Percentiles rank a stretch among this genome's conserved stretches.
phyloP scores from a whole-genome alignment of 2,888 invertebrate genomes.

The Frankliniella intonsa region DNA sequence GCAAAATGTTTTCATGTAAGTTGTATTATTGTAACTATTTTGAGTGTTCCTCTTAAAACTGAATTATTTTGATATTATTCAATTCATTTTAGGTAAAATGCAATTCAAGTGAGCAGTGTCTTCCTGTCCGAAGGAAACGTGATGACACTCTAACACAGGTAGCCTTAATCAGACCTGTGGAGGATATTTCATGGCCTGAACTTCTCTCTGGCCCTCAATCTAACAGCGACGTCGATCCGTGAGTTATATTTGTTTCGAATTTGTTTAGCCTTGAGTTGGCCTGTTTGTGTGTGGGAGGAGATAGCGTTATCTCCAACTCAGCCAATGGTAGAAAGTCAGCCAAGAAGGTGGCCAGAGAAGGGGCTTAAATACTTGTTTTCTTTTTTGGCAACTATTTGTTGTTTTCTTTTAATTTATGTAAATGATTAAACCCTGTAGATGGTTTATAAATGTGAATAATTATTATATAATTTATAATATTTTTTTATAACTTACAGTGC shows the following conservation, averaged over 20 bases:
- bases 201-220: not conserved
- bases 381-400: not conserved
- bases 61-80: not conserved
- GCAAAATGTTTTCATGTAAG: conserved; percentile 67
- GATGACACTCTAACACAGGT: conserved; percentile 14
- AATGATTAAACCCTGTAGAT: not conserved
- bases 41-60: not conserved
- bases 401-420: not conserved
- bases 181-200: conserved; percentile 11
- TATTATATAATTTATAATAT: conserved; percentile 37
- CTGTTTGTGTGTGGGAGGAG: not conserved
- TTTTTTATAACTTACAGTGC: conserved; percentile 39
- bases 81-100: not conserved
- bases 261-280: not conserved
- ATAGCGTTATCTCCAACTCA: not conserved
- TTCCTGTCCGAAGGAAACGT: conserved; percentile 27
- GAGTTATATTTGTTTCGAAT: not conserved
- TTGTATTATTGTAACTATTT: not conserved
- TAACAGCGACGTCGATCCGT: not conserved
- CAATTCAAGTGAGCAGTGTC: not conserved
- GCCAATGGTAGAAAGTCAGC: not conserved
- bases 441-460: not conserved
- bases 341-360: not conserved
- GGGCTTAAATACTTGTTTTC: not conserved
- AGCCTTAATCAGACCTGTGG: not conserved